Base-by-base conservation (phyloP, 2,888 invertebrate genomes). In the Eupithecia centaureata region DNA sequence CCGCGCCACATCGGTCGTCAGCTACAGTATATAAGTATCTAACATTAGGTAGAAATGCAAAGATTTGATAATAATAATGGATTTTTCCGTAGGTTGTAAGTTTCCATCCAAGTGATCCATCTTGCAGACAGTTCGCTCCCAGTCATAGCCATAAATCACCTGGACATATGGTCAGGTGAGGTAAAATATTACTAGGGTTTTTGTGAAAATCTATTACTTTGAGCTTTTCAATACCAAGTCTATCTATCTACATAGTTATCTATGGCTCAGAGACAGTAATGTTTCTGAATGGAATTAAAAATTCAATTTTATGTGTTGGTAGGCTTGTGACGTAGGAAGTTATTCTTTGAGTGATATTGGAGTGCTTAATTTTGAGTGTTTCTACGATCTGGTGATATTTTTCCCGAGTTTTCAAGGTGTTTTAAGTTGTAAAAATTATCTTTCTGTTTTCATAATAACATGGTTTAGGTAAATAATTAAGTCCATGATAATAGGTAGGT, bases 131-230 rank as follows among this genome's bases (percentile, higher is more conserved):
- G 68, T 27, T 67, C 59, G 56, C 76, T 73, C 69, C 63, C 70
- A 71, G 61, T 62, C 59, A 42, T 33, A 47, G 61, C 67, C 76
- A 82, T 82, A 81, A 83, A 83, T 83, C 82, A 82, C 73, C 54
- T 71, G 73, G 71, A 77, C 71, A 61, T 54, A 60, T 63, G 65
- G 51, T 59, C 58, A 58, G 25, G 57, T 13, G 65, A 51, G 52
- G 38, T 30, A 47, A 22, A 57, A 61, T 66, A 54, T 56, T 65
- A 52, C 61, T 22, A 47, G 22, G 38, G 30, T 57, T 56, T 63
- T 63, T 63, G 51, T 18, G 52, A 28, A 61, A 56, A 30, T 28
- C 28, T n/a, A 56, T 56, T 28, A 30, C 54, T 30, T 3, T 0
- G 47, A 47, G 47, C 18, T 47, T 47, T 47, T 4, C 47, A 47